Conservation (phyloP, 2,888 invertebrate genomes). For the Graphium colonna region DNA sequence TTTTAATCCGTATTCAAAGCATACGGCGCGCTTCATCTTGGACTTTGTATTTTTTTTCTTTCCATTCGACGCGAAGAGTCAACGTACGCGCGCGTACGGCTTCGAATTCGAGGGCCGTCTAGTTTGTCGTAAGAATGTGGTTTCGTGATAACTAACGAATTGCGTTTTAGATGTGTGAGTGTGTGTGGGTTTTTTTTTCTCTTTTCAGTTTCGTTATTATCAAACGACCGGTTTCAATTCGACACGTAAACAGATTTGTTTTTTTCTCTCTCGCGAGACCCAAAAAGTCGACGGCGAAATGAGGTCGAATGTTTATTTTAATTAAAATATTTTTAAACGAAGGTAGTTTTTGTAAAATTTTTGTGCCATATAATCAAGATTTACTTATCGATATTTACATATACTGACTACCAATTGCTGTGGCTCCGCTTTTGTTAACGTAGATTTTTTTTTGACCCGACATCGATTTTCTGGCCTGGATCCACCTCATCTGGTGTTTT, state of each 20-base stretch:
- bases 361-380: too few relatives aligned
- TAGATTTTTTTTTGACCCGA: too few relatives aligned
- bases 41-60: constrained; percentile 4
- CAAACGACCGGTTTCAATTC: constrained; percentile 41
- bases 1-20: constrained; percentile 9
- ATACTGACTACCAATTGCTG: too few relatives aligned
- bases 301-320: constrained; percentile 34
- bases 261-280: background rate
- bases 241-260: constrained; percentile 1
- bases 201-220: constrained; percentile 42
- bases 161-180: too few relatives aligned
- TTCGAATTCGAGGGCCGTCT: constrained; percentile 47
- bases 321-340: too few relatives aligned
- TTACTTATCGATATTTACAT: too few relatives aligned
- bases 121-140: constrained; percentile 42
- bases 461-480: too few relatives aligned
- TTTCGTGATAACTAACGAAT: constrained; percentile 42
- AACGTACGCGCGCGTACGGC: constrained; percentile 23
- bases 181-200: constrained; percentile 46
- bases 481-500: too few relatives aligned
- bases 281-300: constrained; percentile 33
- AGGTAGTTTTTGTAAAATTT: too few relatives aligned
- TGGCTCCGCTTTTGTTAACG: too few relatives aligned
- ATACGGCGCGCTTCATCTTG: background rate
- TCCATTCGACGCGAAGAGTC: constrained; percentile 21